These are phyloP conservation scores for Antheraea assamensis DNA, from an alignment of 2,888 invertebrate species.

Conservation along the genomic window DNA sequence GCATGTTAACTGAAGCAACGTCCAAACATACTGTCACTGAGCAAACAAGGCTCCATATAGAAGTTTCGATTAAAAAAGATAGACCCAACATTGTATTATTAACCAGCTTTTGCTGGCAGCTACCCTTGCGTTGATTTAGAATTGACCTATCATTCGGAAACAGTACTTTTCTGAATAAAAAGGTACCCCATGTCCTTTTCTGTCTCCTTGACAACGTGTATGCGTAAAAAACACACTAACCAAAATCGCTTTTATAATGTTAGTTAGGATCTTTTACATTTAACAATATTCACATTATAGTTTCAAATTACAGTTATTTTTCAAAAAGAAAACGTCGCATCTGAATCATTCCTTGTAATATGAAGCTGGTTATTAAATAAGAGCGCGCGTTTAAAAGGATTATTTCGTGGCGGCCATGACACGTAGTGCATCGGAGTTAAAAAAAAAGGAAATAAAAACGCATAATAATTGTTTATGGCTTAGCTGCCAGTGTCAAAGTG, in stretches of 20 bases:
- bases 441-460: conserved; percentile 45
- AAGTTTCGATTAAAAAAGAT: neutral
- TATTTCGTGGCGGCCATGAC: conserved; percentile 71
- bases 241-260: neutral
- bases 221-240: too few species aligned
- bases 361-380: conserved; percentile 68
- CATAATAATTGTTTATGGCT: conserved; percentile 75
- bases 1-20: too few species aligned
- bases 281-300: conserved; percentile 25
- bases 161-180: too few species aligned
- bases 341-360: conserved; percentile 57
- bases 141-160: too few species aligned
- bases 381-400: conserved; percentile 77
- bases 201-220: too few species aligned
- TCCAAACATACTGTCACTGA: too few species aligned
- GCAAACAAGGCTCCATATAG: neutral
- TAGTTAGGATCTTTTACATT: conserved; percentile 28
- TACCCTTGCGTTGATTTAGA: too few species aligned
- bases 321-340: conserved; percentile 44
- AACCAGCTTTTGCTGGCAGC: too few species aligned
- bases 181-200: too few species aligned
- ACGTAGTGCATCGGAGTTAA: conserved; percentile 53
- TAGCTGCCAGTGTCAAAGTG: conserved; percentile 82
- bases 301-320: conserved; percentile 65
- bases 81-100: too few species aligned